Base-by-base conservation (phyloP, 2,888 invertebrate genomes). In the Cryptus armator region DNA sequence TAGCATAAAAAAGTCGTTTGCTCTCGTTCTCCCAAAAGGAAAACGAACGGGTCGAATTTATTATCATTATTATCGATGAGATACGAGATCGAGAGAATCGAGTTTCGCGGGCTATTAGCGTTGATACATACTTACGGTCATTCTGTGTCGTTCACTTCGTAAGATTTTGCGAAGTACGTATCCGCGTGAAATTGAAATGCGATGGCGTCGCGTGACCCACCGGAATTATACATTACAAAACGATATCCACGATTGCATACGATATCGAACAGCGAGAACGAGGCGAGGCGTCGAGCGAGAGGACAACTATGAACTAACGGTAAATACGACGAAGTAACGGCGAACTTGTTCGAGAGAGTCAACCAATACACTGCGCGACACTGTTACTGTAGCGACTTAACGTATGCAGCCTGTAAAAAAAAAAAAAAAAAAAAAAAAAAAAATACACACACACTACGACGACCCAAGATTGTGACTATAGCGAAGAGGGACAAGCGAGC, bases 271-370 rank as follows among this genome's bases (percentile, higher is more conserved):
- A 19, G 56, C 44, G 59, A 62, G 32, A 16, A 16, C 24, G 56
- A 66, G 44, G 48, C 37, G 76, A 66, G 64, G 75, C 75, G 19
- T 10, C 66, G 82, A 71, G 66, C 56, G 62, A 77, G 82, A 84
- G 71, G 19, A 53, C 16, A 64, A 85, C 81, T 81, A 78, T 82
- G 75, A 79, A 44, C 32, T 85, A 85, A 85, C 85, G 78, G 85
- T 85, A 19, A 85, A 85, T 75, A 14, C 56, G 59, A 74, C 75
- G 70, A 82, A 81, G 78, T 81, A 82, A 82, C 85, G 85, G 79
- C 81, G 81, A 84, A 66, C 53, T 71, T 68, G 68, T 71, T 84
- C 46, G 62, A n/a, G 72, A n/a, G 72, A 78, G 78, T 84, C 78
- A 84, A 78, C 81, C 48, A 78, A 46, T 53, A 53, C 72, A 64